Conservation (phyloP, 1,140 invertebrate genomes). For the Penaeus japonicus region DNA sequence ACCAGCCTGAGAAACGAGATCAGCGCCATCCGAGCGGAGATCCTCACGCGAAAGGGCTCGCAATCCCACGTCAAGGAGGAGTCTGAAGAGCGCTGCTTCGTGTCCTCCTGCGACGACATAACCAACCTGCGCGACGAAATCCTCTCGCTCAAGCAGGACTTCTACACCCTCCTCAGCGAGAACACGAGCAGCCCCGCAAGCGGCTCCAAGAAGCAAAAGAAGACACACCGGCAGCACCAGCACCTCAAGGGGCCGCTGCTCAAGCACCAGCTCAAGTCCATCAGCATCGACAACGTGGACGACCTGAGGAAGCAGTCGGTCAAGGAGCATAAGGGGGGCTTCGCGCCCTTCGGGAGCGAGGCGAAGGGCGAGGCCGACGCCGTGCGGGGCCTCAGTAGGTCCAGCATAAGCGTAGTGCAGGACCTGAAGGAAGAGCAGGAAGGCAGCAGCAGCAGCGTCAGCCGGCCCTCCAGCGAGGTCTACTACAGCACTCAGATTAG, state of each 20-base stretch:
- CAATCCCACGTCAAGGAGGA: neutral
- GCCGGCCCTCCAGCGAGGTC: conserved; percentile 26
- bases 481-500: neutral
- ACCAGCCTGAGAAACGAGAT: conserved; percentile 46
- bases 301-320: neutral
- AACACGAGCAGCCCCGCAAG: neutral
- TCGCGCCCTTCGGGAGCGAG: neutral
- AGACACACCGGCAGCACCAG: neutral
- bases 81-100: conserved; percentile 22
- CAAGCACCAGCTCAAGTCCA: conserved; percentile 43
- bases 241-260: conserved; percentile 4
- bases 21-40: conserved; percentile 35
- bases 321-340: neutral
- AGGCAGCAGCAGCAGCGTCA: neutral
- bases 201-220: neutral
- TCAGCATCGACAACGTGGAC: conserved; percentile 49
- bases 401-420: conserved; percentile 18
- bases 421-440: conserved; percentile 10
- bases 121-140: conserved; percentile 41
- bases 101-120: conserved; percentile 44
- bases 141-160: conserved; percentile 37
- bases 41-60: conserved; percentile 41
- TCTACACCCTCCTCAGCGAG: conserved; percentile 33
- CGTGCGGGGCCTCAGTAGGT: neutral
- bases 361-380: neutral